Evolutionary conservation across 2,113 vertebrate species (phyloP), one percentile per base, ranked within the genome.

Genomic region (Syrrhaptes paradoxus): DNA sequence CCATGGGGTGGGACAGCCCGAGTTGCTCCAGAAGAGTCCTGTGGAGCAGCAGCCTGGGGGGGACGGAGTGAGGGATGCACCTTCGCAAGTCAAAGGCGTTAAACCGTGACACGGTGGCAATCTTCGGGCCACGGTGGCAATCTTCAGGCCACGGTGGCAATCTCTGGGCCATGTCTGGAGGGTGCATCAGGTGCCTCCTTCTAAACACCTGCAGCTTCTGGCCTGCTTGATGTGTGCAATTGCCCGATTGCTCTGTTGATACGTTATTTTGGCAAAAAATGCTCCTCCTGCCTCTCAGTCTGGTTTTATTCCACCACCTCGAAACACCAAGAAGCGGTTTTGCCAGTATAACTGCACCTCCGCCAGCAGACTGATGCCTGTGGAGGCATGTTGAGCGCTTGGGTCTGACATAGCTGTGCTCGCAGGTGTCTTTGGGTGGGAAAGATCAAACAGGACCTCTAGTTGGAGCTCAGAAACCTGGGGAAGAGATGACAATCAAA

Each of bases 271-370:
- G 83, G 34, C 25, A 84, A 59, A 92, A 65, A 57, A 41, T 41
- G 41, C 41, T 45, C 45, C 21, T 85, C 21, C 45, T 68, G 32
- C 61, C 80, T 74, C 88, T 48, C 59, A 71, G 26, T 26, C 48
- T 81, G 48, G 12, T 45, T 89, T 87, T 80, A 59, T 77, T 90
- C 43, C 34, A 71, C 65, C 76, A 75, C 65, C 79, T 90, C 82
- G 78, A 84, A 89, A 77, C 55, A 55, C 57, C 3, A 2, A 71
- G 80, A 86, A 95, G 95, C 41, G 13, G 93, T 97, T 95, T 87
- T 91, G 94, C 93, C 41, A 29, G 94, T 94, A 87, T 87, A 89
- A 89, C 89, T 89, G 57, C 91, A 79, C 36, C 28, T 81, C 21
- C 31, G 58, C 46, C 68, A 57, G 48, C 38, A 89, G 61, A 45